Conservation (phyloP, 2,888 invertebrate species). For the Noctua comes region DNA sequence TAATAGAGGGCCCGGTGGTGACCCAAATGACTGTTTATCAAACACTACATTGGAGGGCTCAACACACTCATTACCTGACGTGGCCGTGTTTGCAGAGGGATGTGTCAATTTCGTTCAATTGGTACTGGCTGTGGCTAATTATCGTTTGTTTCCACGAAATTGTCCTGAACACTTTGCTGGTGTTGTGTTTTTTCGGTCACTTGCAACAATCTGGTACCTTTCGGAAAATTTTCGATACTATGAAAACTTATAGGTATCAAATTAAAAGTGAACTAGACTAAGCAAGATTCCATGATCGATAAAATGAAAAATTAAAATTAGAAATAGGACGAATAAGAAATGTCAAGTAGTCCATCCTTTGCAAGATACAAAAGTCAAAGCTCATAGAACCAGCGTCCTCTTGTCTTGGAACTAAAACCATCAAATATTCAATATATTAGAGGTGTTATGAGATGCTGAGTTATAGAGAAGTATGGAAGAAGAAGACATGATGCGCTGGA, state of each 20-base stretch:
- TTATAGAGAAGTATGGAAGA: not conserved
- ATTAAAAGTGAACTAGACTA: not conserved
- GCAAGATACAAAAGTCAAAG: not conserved
- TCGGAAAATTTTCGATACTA: not conserved
- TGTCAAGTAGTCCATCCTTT: not conserved
- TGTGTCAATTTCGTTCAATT: constrained; percentile 55
- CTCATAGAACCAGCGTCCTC: not conserved
- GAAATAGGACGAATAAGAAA: not conserved
- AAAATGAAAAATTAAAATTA: not conserved
- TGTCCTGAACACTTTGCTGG: not conserved
- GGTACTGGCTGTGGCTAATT: constrained; percentile 42
- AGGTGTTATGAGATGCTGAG: too few species aligned
- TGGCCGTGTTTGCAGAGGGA: constrained; percentile 47
- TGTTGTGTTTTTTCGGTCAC: not conserved
- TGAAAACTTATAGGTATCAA: not conserved
- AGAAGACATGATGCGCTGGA: not conserved
- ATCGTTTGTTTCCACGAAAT: constrained; percentile 17
- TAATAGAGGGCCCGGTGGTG: constrained; percentile 62
- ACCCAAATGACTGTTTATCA: constrained; percentile 69
- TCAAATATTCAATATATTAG: not conserved
- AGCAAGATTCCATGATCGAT: not conserved
- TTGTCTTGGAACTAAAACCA: not conserved
- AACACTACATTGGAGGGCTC: constrained; percentile 63
- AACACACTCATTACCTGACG: constrained; percentile 58
- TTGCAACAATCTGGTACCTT: not conserved